These are phyloP conservation scores for Listronotus oregonensis DNA, from an alignment of 1,140 invertebrate genomes.

Conservation along the genomic window DNA sequence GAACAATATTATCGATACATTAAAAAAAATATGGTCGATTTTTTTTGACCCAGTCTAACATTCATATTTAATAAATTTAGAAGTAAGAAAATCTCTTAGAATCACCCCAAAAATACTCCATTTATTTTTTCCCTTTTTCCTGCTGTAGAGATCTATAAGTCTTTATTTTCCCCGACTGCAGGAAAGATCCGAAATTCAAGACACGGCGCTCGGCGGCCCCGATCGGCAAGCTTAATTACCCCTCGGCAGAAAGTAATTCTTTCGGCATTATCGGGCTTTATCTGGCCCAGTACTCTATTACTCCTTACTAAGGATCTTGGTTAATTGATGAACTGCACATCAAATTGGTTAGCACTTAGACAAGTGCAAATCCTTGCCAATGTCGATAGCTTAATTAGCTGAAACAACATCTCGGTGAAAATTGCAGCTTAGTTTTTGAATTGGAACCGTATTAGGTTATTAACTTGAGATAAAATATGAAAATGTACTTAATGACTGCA, in stretches of 20 bases:
- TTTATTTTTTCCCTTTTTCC: slow-evolving; percentile 12
- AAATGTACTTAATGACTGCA: too few relatives aligned
- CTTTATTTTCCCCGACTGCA: slow-evolving; percentile 30
- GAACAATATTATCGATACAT: too few relatives aligned
- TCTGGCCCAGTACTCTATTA: slow-evolving; percentile 32
- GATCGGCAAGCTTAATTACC: slow-evolving; percentile 30
- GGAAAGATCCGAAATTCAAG: slow-evolving; percentile 31
- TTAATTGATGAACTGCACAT: slow-evolving; percentile 45
- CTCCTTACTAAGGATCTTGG: slow-evolving; percentile 39
- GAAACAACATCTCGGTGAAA: too few relatives aligned
- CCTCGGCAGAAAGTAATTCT: slow-evolving; percentile 32
- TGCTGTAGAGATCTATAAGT: slow-evolving; percentile 34
- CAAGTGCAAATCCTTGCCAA: slow-evolving; percentile 13
- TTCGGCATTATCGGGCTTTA: slow-evolving; percentile 25
- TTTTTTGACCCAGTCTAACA: too few relatives aligned
- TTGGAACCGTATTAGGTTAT: too few relatives aligned
- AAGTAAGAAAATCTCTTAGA: too few relatives aligned
- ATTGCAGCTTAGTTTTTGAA: too few relatives aligned
- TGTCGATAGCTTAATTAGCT: too few relatives aligned
- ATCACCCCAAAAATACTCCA: slow-evolving; percentile 25
- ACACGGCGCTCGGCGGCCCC: slow-evolving; percentile 21
- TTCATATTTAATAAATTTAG: too few relatives aligned
- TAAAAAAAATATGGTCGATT: too few relatives aligned
- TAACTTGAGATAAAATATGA: too few relatives aligned
- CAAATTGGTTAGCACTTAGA: slow-evolving; percentile 41